Evolutionary conservation across 1,140 invertebrate species (phyloP), one percentile per base, ranked within the genome.

Genomic region (Homalodisca vitripennis): DNA sequence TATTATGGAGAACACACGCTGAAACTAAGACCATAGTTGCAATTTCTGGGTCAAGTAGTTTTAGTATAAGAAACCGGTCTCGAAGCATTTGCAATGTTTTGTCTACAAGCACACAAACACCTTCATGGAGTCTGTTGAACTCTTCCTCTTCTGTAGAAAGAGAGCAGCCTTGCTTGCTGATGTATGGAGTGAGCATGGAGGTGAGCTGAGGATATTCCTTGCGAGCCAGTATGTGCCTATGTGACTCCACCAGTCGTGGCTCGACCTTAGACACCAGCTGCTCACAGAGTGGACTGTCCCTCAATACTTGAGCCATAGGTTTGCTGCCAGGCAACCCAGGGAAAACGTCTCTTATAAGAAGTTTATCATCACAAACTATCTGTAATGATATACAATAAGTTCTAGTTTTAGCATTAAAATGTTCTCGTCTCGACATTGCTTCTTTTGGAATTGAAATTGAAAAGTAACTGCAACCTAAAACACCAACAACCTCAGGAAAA

Each of bases 331-430:
- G 22, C 26, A 60, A 60, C 6, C 55, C 55, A 10, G 55, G 22
- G 55, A 60, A 60, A 60, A 60, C 29, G 55, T 60, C 55, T 60
- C 55, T 60, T 27, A 60, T 27, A 60, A 60, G 26, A n/a, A 26
- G 29, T 3, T 60, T 24, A 60, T 60, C 55, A 60, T 60, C 55
- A 27, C 55, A 60, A 2, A 60, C 55, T 13, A 60, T 26, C n/a
- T 60, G 55, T 26, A 60, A 27, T 6, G 55, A 22, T 27, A 60
- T 13, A 60, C 55, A 60, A n/a, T 60, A 60, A 13, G 24, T 60
- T 60, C 55, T 60, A 1, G 29, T 22, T 29, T 60, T 60, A 26
- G 22, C 55, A 27, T 60, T 60, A n/a, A 60, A 60, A 60, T 60
- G 55, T 60, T 60, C 55, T 27, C 55, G 14, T 29, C 55, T 60